These are phyloP conservation scores for Dilophus febrilis DNA, from an alignment of 2,888 invertebrate species.

Conservation along the genomic window DNA sequence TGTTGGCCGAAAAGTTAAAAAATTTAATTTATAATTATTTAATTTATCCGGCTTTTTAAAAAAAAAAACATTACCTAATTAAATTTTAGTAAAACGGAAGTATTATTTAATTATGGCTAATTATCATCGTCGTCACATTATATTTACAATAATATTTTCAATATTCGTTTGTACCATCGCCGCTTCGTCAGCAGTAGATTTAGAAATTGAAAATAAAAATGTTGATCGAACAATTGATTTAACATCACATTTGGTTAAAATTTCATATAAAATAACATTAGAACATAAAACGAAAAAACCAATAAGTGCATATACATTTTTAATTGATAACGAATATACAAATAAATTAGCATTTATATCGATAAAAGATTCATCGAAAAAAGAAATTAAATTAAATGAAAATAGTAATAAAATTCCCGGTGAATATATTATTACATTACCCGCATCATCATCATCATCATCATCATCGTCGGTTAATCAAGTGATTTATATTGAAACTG, in stretches of 20 bases:
- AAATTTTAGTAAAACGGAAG: too few species aligned
- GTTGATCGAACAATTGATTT: conserved; percentile 77
- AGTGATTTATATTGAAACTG: conserved; percentile 41
- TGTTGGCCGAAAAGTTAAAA: too few species aligned
- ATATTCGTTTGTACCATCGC: too few species aligned
- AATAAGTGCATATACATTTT: conserved; percentile 50
- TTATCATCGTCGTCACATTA: too few species aligned
- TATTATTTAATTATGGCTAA: too few species aligned
- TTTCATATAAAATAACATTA: conserved; percentile 57
- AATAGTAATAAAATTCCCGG: conserved; percentile 36
- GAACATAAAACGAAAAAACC: conserved; percentile 66
- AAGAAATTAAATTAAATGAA: conserved; percentile 37
- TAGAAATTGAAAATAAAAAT: conserved; percentile 51
- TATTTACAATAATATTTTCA: too few species aligned
- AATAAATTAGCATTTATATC: conserved; percentile 57
- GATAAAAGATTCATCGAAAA: conserved; percentile 43
- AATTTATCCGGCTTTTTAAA: too few species aligned
- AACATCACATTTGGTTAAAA: conserved; percentile 75
- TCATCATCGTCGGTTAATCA: conserved; percentile 14
- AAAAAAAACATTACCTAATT: too few species aligned
- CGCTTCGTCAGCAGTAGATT: conserved; percentile 33
- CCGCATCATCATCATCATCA: background rate
- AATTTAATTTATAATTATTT: too few species aligned
- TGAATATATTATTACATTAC: conserved; percentile 41
- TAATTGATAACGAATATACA: conserved; percentile 38